Evolutionary conservation across 1,140 invertebrate species (phyloP).

Genomic region (Anagrus nilaparvatae): DNA sequence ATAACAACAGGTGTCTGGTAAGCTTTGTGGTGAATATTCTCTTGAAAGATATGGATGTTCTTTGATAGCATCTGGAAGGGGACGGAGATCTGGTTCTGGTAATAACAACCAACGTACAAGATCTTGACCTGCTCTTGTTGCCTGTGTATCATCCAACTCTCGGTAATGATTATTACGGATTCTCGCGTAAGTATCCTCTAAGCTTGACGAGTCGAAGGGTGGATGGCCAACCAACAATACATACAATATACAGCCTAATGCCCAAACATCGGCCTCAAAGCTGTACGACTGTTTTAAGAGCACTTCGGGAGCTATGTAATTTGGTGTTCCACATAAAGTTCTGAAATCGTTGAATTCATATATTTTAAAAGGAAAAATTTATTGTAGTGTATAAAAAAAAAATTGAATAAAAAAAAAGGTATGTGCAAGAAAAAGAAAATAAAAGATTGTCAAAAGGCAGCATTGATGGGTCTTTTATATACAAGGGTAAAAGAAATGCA

Average conservation of each 20-base stretch:
- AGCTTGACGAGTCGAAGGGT: conserved; percentile 55
- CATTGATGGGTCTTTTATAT: too few relatives aligned
- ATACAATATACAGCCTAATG: conserved; percentile 54
- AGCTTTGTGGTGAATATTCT: conserved; percentile 28
- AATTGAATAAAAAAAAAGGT: background rate
- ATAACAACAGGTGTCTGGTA: conserved; percentile 34
- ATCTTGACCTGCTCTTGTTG: conserved; percentile 42
- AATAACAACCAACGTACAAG: conserved; percentile 51
- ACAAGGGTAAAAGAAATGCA: too few relatives aligned
- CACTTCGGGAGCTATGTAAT: conserved; percentile 68
- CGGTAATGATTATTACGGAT: conserved; percentile 58
- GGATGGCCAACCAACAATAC: conserved; percentile 59
- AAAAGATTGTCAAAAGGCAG: background rate
- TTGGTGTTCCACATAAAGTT: conserved; percentile 62
- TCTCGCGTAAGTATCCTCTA: conserved; percentile 52
- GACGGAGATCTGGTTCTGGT: conserved; percentile 48
- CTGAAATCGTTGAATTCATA: conserved; percentile 35
- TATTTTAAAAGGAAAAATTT: background rate
- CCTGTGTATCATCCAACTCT: conserved; percentile 43
- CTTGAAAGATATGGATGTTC: conserved; percentile 51
- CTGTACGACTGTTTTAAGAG: conserved; percentile 57
- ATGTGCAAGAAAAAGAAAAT: background rate
- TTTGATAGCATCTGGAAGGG: conserved; percentile 47
- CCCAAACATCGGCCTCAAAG: conserved; percentile 64
- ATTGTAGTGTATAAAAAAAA: background rate